These are phyloP conservation scores for Myotis planiceps DNA, from an alignment of 2,797 vertebrate genomes.

Conservation along the genomic window DNA sequence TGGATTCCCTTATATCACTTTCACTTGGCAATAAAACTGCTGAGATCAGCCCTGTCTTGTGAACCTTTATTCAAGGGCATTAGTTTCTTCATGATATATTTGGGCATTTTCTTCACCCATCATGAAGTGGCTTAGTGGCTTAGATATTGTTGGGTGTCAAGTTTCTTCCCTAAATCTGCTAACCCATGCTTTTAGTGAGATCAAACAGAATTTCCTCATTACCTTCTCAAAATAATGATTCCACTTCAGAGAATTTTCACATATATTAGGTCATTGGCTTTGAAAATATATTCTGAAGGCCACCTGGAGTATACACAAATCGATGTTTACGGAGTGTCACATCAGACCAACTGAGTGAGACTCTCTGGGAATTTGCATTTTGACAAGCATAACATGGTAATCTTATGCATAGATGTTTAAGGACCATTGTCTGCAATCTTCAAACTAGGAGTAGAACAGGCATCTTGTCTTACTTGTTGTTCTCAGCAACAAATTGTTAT, in stretches of 20 bases:
- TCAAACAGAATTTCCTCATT: slow-evolving; percentile 24
- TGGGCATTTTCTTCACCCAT: slow-evolving; percentile 9
- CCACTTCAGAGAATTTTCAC: slow-evolving; percentile 23
- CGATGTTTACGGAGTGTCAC: not conserved
- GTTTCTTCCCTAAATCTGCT: not conserved
- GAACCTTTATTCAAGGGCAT: slow-evolving; percentile 59
- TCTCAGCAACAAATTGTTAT: slow-evolving; percentile 26
- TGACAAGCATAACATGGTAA: not conserved
- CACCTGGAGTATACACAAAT: not conserved
- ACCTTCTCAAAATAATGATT: slow-evolving; percentile 5
- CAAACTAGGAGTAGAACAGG: not conserved
- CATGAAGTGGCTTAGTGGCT: not conserved
- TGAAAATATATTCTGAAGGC: not conserved
- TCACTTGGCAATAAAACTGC: slow-evolving; percentile 78
- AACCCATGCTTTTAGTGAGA: not conserved
- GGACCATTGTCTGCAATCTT: not conserved
- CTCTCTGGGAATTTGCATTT: not conserved
- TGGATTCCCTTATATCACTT: slow-evolving; percentile 69
- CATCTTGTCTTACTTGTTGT: not conserved
- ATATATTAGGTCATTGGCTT: not conserved
- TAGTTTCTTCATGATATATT: not conserved
- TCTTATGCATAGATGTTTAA: not conserved
- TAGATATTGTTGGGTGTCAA: not conserved
- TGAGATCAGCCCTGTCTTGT: slow-evolving; percentile 4
- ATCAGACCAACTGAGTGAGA: not conserved